phyloP scores from a whole-genome alignment of 1,140 invertebrate species.

The Whitmania pigra region DNA sequence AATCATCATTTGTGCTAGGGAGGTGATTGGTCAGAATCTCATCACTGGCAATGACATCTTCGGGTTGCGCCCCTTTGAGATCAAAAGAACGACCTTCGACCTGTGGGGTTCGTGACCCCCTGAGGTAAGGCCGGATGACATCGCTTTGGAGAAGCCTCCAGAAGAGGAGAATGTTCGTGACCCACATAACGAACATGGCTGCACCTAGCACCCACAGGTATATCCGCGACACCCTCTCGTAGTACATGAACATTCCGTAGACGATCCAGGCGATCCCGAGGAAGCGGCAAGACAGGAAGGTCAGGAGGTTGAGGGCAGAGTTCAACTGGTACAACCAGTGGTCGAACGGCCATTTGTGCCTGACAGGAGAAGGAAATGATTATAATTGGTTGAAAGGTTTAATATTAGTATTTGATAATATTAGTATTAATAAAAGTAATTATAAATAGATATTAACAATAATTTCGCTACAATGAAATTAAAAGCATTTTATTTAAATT shows the following conservation, averaged over 20 bases:
- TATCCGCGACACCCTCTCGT: slow-evolving; percentile 18
- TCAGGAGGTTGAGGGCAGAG: slow-evolving; percentile 22
- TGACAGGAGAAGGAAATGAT: not conserved
- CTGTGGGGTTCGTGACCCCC: no score
- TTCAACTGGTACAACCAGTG: slow-evolving; percentile 22
- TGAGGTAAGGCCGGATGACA: slow-evolving; percentile 18
- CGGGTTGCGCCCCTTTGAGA: not conserved
- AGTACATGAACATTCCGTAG: slow-evolving; percentile 23
- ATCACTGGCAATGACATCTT: no score
- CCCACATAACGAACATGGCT: slow-evolving; percentile 25
- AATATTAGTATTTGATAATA: no score
- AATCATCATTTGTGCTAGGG: no score
- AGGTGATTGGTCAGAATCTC: no score
- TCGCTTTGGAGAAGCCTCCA: slow-evolving; percentile 25
- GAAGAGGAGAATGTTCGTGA: slow-evolving; percentile 26
- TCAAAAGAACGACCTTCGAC: not conserved
- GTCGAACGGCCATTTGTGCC: slow-evolving; percentile 12
- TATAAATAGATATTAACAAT: no score
- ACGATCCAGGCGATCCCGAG: slow-evolving; percentile 19
- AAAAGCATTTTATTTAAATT: no score
- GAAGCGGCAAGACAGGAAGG: slow-evolving; percentile 24
- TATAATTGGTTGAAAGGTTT: no score
- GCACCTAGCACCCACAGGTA: slow-evolving; percentile 19
- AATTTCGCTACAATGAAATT: no score
- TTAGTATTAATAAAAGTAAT: no score